phyloP scores from a whole-genome alignment of 2,797 vertebrate species.

The Eutrigla gurnardus region DNA sequence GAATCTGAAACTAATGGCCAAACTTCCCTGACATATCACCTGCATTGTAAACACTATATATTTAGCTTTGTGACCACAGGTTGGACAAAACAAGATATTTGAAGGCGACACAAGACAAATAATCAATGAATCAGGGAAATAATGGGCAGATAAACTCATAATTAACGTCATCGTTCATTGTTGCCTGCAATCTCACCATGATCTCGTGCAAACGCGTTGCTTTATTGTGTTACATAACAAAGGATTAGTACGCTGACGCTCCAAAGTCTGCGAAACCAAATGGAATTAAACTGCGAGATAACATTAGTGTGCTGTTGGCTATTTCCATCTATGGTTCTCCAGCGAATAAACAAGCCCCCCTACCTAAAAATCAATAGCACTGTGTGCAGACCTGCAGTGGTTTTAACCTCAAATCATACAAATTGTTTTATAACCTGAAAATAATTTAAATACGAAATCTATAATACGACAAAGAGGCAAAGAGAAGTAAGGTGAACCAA shows the following conservation, averaged over 20 bases:
- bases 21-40: neutral
- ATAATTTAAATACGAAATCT: slow-evolving; percentile 13
- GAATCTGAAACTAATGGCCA: neutral
- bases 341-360: slow-evolving; percentile 53
- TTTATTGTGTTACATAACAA: slow-evolving; percentile 59
- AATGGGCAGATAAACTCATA: neutral
- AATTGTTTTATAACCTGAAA: slow-evolving; percentile 12
- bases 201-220: slow-evolving; percentile 40
- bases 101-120: neutral
- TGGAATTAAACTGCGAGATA: slow-evolving; percentile 46
- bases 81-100: slow-evolving; percentile 3
- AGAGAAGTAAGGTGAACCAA: neutral
- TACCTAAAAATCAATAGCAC: slow-evolving; percentile 63
- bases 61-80: neutral
- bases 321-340: slow-evolving; percentile 57
- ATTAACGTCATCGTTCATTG: neutral
- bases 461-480: slow-evolving; percentile 1
- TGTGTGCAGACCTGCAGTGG: slow-evolving; percentile 44
- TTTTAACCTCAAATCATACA: slow-evolving; percentile 15
- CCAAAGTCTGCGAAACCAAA: slow-evolving; percentile 49
- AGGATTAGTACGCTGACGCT: slow-evolving; percentile 53
- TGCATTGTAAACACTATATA: slow-evolving; percentile 1
- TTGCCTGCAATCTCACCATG: slow-evolving; percentile 26
- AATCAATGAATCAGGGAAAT: neutral
- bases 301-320: slow-evolving; percentile 41